Evolutionary conservation across 2,113 vertebrate species (phyloP).

Genomic region (Tupaia tana): DNA sequence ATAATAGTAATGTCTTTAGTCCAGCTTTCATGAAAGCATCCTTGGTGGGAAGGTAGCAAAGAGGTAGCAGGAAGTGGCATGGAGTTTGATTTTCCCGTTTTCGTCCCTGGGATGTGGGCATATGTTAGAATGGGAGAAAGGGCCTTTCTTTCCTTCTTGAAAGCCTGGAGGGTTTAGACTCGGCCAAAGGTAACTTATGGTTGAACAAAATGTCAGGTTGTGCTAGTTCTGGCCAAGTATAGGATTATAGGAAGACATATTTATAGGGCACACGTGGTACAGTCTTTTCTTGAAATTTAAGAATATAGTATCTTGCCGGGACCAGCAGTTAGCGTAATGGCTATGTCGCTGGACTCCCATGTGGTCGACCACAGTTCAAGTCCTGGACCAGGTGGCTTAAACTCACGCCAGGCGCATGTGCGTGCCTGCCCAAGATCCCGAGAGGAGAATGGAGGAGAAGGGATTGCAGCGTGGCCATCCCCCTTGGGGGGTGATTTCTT

Average conservation of each 20-base stretch:
- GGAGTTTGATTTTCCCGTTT: not conserved
- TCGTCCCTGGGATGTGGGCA: not conserved
- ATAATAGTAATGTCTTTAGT: not conserved
- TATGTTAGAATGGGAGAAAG: not conserved
- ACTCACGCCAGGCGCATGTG: no score
- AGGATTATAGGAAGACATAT: not conserved
- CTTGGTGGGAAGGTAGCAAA: not conserved
- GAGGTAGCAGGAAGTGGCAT: conserved; percentile 1
- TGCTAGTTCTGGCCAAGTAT: not conserved
- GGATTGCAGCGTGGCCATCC: no score
- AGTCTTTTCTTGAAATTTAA: conserved; percentile 10
- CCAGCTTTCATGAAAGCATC: not conserved
- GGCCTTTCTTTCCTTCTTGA: not conserved
- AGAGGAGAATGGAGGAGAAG: no score
- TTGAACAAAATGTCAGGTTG: not conserved
- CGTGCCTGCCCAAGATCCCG: no score
- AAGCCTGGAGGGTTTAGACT: not conserved
- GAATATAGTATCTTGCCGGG: not conserved
- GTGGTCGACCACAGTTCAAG: no score
- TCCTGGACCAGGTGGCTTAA: no score
- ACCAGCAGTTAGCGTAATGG: no score
- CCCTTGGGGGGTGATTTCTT: no score
- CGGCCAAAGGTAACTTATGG: not conserved
- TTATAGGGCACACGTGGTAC: not conserved
- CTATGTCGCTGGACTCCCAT: no score